Evolutionary conservation across 2,888 invertebrate genomes (phyloP).

Genomic region (Sminthurinus aureus): DNA sequence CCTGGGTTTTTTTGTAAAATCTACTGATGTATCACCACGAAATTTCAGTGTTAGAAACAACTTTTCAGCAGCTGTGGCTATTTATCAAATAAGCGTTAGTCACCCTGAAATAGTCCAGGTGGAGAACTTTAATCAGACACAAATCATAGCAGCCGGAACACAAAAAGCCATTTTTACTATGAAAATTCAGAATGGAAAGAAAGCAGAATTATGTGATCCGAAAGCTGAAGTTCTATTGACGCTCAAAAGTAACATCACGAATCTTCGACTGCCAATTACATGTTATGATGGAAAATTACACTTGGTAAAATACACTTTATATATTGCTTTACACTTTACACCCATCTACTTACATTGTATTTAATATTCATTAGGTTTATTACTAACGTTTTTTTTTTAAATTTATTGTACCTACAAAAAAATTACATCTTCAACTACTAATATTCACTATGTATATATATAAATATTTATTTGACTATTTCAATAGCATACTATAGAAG

Average conservation of each 20-base stretch:
- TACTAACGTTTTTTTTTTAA: neutral
- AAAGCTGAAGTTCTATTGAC: conserved; percentile 64
- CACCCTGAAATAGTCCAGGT: conserved; percentile 59
- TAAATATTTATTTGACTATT: neutral
- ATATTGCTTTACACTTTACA: no score
- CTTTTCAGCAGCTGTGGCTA: conserved; percentile 57
- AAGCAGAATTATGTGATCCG: conserved; percentile 56
- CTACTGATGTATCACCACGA: conserved; percentile 53
- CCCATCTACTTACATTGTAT: no score
- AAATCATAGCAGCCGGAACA: conserved; percentile 56
- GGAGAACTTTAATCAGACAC: conserved; percentile 56
- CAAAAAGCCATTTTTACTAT: conserved; percentile 56
- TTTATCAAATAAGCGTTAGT: conserved; percentile 58
- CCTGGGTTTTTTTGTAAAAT: conserved; percentile 58
- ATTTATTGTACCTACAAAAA: no score
- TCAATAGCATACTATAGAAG: conserved; percentile 55
- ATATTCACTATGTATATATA: neutral
- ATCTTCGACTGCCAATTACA: conserved; percentile 73
- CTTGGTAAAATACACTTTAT: conserved; percentile 66
- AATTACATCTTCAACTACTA: no score
- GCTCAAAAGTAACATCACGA: conserved; percentile 78
- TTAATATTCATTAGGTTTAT: no score
- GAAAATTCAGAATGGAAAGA: conserved; percentile 48
- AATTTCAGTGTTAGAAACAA: conserved; percentile 60
- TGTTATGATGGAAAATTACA: conserved; percentile 77